phyloP scores from a whole-genome alignment of 2,113 vertebrate species.

The Anser cygnoides region DNA sequence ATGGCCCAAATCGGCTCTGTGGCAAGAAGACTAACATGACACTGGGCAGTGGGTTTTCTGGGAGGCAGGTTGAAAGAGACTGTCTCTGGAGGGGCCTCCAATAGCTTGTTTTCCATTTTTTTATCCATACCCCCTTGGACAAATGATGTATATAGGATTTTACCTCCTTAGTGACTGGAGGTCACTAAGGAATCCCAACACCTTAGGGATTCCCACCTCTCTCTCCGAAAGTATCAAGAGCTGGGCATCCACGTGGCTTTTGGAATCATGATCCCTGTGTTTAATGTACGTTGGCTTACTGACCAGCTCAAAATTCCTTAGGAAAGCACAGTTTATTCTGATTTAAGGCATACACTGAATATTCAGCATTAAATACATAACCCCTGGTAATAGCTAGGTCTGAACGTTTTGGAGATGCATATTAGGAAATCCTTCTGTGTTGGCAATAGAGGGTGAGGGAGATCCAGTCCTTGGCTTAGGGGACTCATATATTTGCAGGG shows the following conservation, averaged over 20 bases:
- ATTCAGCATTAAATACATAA: accelerated
- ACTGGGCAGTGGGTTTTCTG: not conserved
- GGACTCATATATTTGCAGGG: not conserved
- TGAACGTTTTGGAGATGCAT: not conserved
- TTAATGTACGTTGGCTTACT: not conserved
- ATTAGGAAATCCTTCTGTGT: not conserved
- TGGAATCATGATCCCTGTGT: not conserved
- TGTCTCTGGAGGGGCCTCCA: not conserved
- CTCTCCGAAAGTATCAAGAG: not conserved
- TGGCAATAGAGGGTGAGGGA: not conserved
- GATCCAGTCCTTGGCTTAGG: not conserved
- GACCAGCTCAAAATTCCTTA: not conserved
- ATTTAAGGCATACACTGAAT: not conserved
- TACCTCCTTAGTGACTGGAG: not conserved
- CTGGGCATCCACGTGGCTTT: not conserved
- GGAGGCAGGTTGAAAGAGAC: not conserved
- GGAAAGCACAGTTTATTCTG: accelerated
- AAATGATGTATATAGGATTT: not conserved
- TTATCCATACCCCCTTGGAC: not conserved
- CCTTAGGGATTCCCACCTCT: not conserved
- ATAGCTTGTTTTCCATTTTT: not conserved
- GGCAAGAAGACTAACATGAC: accelerated
- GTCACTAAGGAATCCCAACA: accelerated
- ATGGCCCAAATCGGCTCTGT: accelerated
- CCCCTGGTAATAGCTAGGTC: not conserved